Percentiles rank a stretch among this genome's conserved stretches.
phyloP scores from a whole-genome alignment of 2,797 vertebrate genomes.

The Etheostoma perlongum region DNA sequence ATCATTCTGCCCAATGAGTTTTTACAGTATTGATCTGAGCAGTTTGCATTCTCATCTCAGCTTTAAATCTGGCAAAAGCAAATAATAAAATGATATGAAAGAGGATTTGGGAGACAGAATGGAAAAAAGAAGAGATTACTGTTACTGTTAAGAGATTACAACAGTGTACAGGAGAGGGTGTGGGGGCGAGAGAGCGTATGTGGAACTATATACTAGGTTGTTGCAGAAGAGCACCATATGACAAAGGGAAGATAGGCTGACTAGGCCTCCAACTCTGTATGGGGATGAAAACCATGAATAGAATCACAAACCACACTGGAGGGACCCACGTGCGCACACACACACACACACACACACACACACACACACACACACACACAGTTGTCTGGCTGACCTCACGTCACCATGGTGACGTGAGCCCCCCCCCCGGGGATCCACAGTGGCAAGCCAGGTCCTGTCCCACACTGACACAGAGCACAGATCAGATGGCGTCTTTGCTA shows the following conservation, averaged over 20 bases:
- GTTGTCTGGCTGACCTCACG: constrained; percentile 80
- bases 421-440: constrained; percentile 8
- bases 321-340: not conserved
- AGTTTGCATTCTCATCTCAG: constrained; percentile 27
- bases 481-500: constrained; percentile 72
- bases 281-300: constrained; percentile 66
- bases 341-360: constrained; percentile 6
- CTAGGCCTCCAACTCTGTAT: constrained; percentile 46
- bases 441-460: constrained; percentile 66
- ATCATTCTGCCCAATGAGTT: constrained; percentile 40
- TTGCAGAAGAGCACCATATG: constrained; percentile 76
- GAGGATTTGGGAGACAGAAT: not conserved
- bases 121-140: not conserved
- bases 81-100: constrained; percentile 42
- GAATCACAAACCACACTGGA: constrained; percentile 8
- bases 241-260: constrained; percentile 69
- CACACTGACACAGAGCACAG: constrained; percentile 72
- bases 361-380: not conserved
- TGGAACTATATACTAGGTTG: constrained; percentile 76
- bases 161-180: not conserved
- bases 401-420: constrained; percentile 64
- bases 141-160: constrained; percentile 17
- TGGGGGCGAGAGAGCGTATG: constrained; percentile 52
- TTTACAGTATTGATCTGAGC: constrained; percentile 47
- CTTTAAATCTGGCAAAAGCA: constrained; percentile 21